Evolutionary conservation across 1,140 invertebrate genomes (phyloP), one percentile per base, ranked within the genome.

Genomic region (Nylanderia fulva): DNA sequence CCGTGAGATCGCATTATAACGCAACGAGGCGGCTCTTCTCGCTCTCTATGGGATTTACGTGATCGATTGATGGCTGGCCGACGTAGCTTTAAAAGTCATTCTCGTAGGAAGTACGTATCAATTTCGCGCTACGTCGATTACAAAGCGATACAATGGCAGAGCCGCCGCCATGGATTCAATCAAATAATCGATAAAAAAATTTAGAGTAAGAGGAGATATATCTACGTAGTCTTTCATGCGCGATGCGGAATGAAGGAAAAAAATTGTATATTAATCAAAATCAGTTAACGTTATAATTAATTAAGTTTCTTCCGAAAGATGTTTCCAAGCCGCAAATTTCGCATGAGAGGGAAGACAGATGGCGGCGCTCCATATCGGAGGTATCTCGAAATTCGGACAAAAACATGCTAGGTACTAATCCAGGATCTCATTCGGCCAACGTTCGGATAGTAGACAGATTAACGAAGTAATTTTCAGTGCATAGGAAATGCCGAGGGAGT

Each of bases 1-100:
- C 74, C 61, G 45, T 74, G 56, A 80, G 86, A 88, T 87, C 86
- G 63, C 27, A 84, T 87, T 86, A 85, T 33, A 21, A 24, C 42
- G n/a, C 52, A 82, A 27, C 52, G 54, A 27, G 27, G 27, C 1
- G 33, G 36, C 18, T 13, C 9, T 7, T 29, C 7, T 42, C 52
- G 13, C 13, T 48, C 52, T 18, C 33, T 42, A 18, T 18, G n/a
- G 52, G 54, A 82, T 82, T 72, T 42, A 54, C 27, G 36, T 33
- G 52, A 18, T 60, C 77, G 36, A 82, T 60, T 71, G 66, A 71
- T 71, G 36, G 13, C 11, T 18, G 48, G 4, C n/a, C 21, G 18
- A 13, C 18, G 15, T 3, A 18, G 8, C 29, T 18, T 24, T 64
- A 36, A 68, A 54, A 79, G 21, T 79, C 48, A 39, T 68, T 63